phyloP scores from a whole-genome alignment of 2,113 vertebrate genomes.

The Cacatua alba region DNA sequence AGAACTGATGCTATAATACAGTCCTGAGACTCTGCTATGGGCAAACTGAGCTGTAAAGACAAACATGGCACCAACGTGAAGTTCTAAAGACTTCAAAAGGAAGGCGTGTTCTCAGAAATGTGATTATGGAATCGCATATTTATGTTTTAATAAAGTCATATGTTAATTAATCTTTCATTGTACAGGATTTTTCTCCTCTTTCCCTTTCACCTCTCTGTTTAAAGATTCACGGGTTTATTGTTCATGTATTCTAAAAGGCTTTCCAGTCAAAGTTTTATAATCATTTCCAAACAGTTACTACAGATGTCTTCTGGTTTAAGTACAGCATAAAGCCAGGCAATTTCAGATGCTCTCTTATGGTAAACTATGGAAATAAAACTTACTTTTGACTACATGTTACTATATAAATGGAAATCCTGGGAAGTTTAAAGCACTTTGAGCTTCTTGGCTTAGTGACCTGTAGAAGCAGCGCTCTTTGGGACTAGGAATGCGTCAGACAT shows the following conservation, averaged over 20 bases:
- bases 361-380: background rate
- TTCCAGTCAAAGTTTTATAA: background rate
- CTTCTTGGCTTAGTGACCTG: background rate
- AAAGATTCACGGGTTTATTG: background rate
- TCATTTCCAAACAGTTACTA: background rate
- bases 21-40: background rate
- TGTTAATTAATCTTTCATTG: background rate
- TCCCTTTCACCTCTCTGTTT: background rate
- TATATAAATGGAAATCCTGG: background rate
- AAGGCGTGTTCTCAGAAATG: background rate
- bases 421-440: fast-evolving
- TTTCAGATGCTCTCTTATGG: background rate
- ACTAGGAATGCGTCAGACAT: background rate
- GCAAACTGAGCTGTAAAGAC: background rate
- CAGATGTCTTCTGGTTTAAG: constrained; percentile 22
- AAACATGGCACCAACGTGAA: background rate
- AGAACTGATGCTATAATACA: background rate
- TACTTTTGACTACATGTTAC: background rate
- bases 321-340: constrained; percentile 12
- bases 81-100: background rate
- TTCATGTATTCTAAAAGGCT: background rate
- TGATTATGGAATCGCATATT: background rate
- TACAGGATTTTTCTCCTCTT: background rate
- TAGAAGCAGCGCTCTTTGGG: fast-evolving
- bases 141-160: background rate